Base-by-base conservation (phyloP, 2,888 invertebrate genomes). In the Zeuzera pyrina region DNA sequence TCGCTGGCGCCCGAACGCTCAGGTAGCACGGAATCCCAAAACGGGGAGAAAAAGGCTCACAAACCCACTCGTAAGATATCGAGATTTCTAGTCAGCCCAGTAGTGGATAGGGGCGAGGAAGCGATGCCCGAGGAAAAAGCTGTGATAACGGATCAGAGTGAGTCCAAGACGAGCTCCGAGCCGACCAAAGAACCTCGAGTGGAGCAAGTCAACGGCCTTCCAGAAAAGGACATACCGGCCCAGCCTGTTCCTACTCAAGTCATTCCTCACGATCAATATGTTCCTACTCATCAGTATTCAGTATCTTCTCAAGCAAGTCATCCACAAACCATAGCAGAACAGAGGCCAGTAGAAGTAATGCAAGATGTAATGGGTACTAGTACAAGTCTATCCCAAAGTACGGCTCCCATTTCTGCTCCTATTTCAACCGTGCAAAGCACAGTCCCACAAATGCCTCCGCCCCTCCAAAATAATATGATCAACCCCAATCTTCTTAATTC, bases 21-120 rank as follows among this genome's bases (percentile, higher is more conserved):
- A 2, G 76, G 71, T 39, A 74, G 74, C 50, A 44, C 63, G 2
- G 81, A 79, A 38, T 76, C 77, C 2, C 50, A 58, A 14, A 70
- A 67, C 46, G 71, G 74, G 38, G 73, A 72, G 19, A 71, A 69
- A 35, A 83, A 83, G 36, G 67, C 73, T 11, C 70, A 84, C 5
- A 87, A 87, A 47, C 86, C 87, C 29, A 84, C 85, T 23, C 79
- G 92, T 36, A 93, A 93, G 64, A 91, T 93, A 49, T 93, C 93
- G 15, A 81, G 93, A 35, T 93, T 93, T 72, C 85, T 92, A 60
- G 92, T 93, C 47, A 93, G 92, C 64, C 92, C 93, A 12, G 92
- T 93, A 1, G 84, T 90, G 16, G 89, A 89, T 43, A 54, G 86
- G 77, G 67, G 65, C 24, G 74, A 70, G 39, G 60, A 66, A 35